Conservation (phyloP, 2,797 vertebrate genomes). For the Chiroxiphia lanceolata region DNA sequence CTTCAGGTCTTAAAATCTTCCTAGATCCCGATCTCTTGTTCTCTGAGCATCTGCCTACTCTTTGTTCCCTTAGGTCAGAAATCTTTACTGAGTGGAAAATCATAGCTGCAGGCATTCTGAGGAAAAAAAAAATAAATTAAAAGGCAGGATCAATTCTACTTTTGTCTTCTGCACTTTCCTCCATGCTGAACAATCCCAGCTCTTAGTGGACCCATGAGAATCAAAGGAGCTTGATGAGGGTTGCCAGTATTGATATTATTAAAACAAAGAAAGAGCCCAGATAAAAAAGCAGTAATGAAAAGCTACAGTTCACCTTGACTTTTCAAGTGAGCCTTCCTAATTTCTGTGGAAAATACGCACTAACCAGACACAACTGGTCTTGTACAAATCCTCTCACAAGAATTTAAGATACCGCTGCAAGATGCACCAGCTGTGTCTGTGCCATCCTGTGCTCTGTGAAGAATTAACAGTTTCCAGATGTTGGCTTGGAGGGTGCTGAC, state of each 20-base stretch:
- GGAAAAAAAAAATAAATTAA: background rate
- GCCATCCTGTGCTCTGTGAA: background rate
- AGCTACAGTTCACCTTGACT: background rate
- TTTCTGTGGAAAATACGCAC: background rate
- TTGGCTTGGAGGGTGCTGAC: background rate
- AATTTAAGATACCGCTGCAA: background rate
- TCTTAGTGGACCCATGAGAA: background rate
- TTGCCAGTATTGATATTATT: background rate
- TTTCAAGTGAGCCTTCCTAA: background rate
- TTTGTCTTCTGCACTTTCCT: background rate
- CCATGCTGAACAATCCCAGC: background rate
- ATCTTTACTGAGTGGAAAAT: background rate
- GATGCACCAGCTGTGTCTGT: background rate
- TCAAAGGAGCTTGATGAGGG: background rate
- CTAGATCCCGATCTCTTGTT: background rate
- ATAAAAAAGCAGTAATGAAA: background rate
- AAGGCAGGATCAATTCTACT: background rate
- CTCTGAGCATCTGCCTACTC: background rate
- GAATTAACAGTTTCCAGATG: background rate
- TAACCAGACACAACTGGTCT: background rate
- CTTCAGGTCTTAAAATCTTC: background rate
- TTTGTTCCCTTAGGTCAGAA: background rate
- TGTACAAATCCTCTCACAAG: background rate
- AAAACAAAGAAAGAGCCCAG: background rate
- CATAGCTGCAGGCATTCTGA: background rate